A percentile compares a stretch with the other conserved stretches of the same genome.
Evolutionary conservation across 2,113 vertebrate species (phyloP).

Genomic region (Coptodon bakossiorum): DNA sequence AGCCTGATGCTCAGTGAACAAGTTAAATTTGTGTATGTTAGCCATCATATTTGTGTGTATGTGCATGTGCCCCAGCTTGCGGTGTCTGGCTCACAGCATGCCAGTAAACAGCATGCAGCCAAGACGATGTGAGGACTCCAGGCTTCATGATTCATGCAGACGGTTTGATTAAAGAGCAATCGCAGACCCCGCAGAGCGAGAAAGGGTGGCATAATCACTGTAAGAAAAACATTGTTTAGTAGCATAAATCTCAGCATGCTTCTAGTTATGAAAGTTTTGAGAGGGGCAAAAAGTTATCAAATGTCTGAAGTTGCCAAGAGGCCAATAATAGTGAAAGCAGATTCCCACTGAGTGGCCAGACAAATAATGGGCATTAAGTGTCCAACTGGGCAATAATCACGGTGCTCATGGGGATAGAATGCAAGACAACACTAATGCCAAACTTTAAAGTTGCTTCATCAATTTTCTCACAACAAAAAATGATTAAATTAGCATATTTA

Average conservation of each 20-base stretch:
- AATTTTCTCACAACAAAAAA: not conserved
- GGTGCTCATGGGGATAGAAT: not conserved
- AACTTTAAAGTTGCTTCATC: not conserved
- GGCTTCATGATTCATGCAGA: conserved; percentile 47
- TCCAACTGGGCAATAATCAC: not conserved
- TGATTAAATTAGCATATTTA: not conserved
- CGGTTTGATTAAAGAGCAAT: conserved; percentile 64
- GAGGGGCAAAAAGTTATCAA: conserved; percentile 11
- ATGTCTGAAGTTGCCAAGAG: not conserved
- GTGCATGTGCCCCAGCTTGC: conserved; percentile 24
- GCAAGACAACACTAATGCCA: not conserved
- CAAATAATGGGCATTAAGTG: not conserved
- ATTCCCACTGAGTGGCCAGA: not conserved
- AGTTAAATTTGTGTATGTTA: not conserved
- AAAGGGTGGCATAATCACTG: conserved; percentile 50
- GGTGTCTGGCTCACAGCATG: conserved; percentile 45
- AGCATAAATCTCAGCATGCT: conserved; percentile 27
- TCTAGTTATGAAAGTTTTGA: conserved; percentile 17
- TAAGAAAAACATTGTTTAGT: conserved; percentile 29
- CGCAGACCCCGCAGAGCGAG: conserved; percentile 33
- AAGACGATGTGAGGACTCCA: conserved; percentile 34
- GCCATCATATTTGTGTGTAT: not conserved
- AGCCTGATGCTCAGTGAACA: not conserved
- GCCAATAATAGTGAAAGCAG: not conserved
- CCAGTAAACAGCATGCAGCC: conserved; percentile 47